Evolutionary conservation across 1,140 invertebrate species (phyloP).

Genomic region (Apocrypta bakeri): DNA sequence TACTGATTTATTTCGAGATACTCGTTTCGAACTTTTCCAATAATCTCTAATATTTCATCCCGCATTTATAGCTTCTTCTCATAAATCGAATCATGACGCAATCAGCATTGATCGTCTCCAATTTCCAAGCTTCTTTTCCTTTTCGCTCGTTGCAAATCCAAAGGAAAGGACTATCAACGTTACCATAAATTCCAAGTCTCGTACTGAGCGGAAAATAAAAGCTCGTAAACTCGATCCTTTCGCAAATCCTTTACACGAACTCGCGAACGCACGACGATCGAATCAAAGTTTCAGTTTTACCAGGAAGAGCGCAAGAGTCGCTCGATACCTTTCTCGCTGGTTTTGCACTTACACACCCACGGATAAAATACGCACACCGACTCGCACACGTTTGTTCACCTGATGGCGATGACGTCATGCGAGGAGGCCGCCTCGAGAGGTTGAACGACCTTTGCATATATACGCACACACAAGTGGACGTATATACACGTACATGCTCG

Average conservation of each 20-base stretch:
- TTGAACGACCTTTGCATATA: constrained; percentile 43
- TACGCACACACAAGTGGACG: not conserved
- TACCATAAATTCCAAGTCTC: no score
- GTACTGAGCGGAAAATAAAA: no score
- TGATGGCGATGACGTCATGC: constrained; percentile 43
- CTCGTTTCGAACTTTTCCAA: no score
- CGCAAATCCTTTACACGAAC: no score
- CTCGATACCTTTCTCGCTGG: not conserved
- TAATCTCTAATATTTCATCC: not conserved
- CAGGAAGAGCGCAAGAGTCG: not conserved
- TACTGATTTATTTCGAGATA: no score
- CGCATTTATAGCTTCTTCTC: no score
- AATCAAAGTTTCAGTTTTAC: not conserved
- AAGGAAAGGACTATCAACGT: no score
- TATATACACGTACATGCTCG: not conserved
- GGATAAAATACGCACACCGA: no score
- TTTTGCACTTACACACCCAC: not conserved
- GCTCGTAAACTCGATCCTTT: not conserved
- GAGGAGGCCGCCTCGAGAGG: not conserved
- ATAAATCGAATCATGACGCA: not conserved
- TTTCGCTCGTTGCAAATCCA: no score
- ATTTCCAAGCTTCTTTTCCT: no score
- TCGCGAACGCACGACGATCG: not conserved
- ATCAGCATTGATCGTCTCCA: not conserved
- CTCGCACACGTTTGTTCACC: constrained; percentile 29